Percentiles rank a stretch among this genome's conserved stretches.
Conservation (phyloP, 2,888 invertebrate genomes). For the Dilophus febrilis region DNA sequence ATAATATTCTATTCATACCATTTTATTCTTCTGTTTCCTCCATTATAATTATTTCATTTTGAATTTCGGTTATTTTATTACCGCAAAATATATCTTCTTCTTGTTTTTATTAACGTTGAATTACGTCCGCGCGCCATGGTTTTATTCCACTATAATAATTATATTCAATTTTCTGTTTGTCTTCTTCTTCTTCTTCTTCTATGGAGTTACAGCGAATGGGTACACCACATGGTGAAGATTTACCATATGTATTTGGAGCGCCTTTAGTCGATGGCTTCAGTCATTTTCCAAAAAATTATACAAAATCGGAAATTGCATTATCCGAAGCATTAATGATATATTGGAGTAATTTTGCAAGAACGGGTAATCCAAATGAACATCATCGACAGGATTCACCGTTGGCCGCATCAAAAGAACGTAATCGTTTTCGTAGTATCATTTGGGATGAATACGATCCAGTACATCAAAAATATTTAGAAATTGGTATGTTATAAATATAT, state of each 20-base stretch:
- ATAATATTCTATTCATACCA: too few relatives aligned
- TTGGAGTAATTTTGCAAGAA: not conserved
- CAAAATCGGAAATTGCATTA: conserved; percentile 67
- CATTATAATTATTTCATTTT: too few relatives aligned
- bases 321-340: conserved; percentile 65
- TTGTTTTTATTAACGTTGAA: too few relatives aligned
- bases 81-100: too few relatives aligned
- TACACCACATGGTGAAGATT: conserved; percentile 80
- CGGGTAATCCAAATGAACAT: conserved; percentile 61
- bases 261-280: conserved; percentile 65
- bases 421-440: conserved; percentile 61
- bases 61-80: too few relatives aligned
- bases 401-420: conserved; percentile 66
- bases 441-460: conserved; percentile 90
- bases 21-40: too few relatives aligned
- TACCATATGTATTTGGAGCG: conserved; percentile 82
- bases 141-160: too few relatives aligned
- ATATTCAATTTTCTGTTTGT: too few relatives aligned
- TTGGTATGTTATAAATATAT: too few relatives aligned
- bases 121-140: too few relatives aligned
- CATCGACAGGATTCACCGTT: conserved; percentile 58
- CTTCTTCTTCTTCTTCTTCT: too few relatives aligned
- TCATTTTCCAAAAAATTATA: conserved; percentile 77
- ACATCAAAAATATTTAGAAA: conserved; percentile 85
- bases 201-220: conserved; percentile 72